phyloP scores from a whole-genome alignment of 2,113 vertebrate genomes.

The Donacobius atricapilla region DNA sequence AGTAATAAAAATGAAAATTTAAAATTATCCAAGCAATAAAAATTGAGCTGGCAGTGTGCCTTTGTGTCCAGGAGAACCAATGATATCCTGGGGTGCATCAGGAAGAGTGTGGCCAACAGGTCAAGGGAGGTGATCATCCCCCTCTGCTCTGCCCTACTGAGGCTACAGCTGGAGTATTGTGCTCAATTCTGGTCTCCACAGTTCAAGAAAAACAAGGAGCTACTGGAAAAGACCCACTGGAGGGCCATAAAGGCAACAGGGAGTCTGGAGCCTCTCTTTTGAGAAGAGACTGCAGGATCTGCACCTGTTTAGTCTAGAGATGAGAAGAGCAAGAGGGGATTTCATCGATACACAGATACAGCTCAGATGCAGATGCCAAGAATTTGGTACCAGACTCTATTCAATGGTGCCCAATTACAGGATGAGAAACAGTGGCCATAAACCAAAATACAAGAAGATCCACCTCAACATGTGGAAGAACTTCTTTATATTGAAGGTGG shows the following conservation, averaged over 20 bases:
- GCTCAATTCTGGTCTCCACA: background rate
- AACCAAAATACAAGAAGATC: background rate
- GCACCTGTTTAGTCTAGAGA: no score
- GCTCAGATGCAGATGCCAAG: background rate
- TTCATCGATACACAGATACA: background rate
- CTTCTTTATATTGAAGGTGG: background rate
- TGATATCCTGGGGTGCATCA: background rate
- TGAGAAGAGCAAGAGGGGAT: accelerated
- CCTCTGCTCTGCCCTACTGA: background rate
- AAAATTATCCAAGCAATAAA: background rate
- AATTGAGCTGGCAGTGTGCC: background rate
- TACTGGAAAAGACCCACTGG: background rate
- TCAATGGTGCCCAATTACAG: background rate
- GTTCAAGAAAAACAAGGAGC: background rate
- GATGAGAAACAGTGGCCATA: background rate
- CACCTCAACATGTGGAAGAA: background rate
- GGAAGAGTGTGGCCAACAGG: background rate
- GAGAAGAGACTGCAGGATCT: background rate
- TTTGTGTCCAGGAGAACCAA: background rate
- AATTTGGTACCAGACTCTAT: background rate
- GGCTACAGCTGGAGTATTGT: background rate
- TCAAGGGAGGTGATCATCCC: accelerated
- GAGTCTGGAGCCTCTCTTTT: background rate
- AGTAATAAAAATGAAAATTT: background rate
- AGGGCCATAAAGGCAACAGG: background rate